Percentiles rank a stretch among this genome's conserved stretches.
Evolutionary conservation across 2,113 vertebrate genomes (phyloP).

Genomic region (Alosa alosa): DNA sequence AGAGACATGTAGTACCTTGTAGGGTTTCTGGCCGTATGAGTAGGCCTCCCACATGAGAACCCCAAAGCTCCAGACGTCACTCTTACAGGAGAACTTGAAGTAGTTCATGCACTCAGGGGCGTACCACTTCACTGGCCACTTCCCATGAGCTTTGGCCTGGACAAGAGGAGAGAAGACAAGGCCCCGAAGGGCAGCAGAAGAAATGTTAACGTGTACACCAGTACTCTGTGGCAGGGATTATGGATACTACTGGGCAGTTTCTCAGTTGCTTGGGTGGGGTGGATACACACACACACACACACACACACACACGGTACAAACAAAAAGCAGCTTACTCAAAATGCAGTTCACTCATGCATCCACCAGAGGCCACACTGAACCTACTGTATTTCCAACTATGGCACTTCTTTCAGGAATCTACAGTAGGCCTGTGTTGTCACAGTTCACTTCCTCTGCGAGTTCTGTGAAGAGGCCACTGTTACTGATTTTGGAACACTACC

Average conservation of each 20-base stretch:
- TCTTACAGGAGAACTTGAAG: conserved; percentile 93
- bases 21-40: conserved; percentile 91
- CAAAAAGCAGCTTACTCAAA: neutral
- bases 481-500: neutral
- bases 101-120: conserved; percentile 96
- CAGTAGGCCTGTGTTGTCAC: too few relatives aligned
- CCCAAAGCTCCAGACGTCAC: conserved; percentile 98
- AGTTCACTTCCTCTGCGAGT: neutral
- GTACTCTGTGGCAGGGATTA: too few relatives aligned
- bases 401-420: neutral
- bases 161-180: conserved; percentile 12
- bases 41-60: conserved; percentile 98
- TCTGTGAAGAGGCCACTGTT: neutral
- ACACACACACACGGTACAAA: neutral
- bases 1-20: conserved; percentile 72
- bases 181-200: neutral
- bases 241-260: too few relatives aligned
- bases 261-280: neutral
- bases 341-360: neutral
- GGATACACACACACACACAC: neutral
- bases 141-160: conserved; percentile 89
- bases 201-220: too few relatives aligned
- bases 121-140: conserved; percentile 98
- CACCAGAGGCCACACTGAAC: neutral
- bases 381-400: neutral